Evolutionary conservation across 2,888 invertebrate genomes (phyloP).

Genomic region (Aphodius sticticus): DNA sequence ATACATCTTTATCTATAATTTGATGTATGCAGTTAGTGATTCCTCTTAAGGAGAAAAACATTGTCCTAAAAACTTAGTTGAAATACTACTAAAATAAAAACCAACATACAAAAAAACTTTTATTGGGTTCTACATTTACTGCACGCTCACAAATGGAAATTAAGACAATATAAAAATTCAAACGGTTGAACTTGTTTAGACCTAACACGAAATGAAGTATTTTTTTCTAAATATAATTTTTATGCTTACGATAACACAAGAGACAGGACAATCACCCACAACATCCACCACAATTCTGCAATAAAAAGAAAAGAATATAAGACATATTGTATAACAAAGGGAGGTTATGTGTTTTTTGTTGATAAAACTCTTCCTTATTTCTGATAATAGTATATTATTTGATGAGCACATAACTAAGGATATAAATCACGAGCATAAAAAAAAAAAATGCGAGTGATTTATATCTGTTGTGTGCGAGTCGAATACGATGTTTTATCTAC

Average conservation of each 20-base stretch:
- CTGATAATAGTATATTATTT: too few species aligned
- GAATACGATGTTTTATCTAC: too few species aligned
- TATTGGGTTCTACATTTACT: neutral
- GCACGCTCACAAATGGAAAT: neutral
- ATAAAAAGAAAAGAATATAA: neutral
- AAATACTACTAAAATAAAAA: constrained; percentile 18
- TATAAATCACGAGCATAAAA: too few species aligned
- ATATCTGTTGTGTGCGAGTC: too few species aligned
- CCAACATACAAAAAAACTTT: constrained; percentile 5
- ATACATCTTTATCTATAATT: too few species aligned
- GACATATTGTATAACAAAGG: neutral
- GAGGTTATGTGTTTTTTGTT: neutral
- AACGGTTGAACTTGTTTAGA: neutral
- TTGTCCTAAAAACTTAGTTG: too few species aligned
- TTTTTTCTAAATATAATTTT: constrained; percentile 10
- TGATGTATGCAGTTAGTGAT: too few species aligned
- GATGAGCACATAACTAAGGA: too few species aligned
- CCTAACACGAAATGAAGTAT: neutral
- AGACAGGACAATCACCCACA: constrained; percentile 4
- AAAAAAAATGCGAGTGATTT: too few species aligned
- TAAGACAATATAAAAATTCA: neutral
- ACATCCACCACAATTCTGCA: neutral
- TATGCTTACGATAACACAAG: neutral
- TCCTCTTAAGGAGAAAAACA: too few species aligned
- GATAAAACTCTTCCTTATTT: neutral